Evolutionary conservation across 1,140 invertebrate species (phyloP), one percentile per base, ranked within the genome.

Genomic region (Hydropsyche tenuis): DNA sequence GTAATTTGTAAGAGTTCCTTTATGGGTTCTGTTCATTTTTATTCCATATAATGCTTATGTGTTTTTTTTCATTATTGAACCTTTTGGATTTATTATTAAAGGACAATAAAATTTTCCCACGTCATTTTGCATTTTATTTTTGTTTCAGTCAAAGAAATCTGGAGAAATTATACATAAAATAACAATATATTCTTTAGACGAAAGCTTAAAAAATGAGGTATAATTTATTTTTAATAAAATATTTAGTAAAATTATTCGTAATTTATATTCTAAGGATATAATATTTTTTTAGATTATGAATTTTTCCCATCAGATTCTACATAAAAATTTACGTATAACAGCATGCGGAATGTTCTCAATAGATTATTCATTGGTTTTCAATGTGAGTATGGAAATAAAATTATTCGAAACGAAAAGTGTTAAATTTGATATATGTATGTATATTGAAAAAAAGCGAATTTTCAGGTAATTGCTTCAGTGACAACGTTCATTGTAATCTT

Each of bases 261-360:
- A 56, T 18, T 20, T 56, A 4, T 16, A 20, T 56, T 56, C 18
- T 20, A 20, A 56, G 25, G 5, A 25, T 60, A 60, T 20, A 11
- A 53, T 16, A 60, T 60, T 20, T 60, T 56, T 56, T 45, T 66
- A 82, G 81, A 77, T 81, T 22, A 73, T 81, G 65, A 78, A 80
- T 45, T 81, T 81, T 75, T 82, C 81, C 5, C 51, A 80, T 9
- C 81, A 81, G 75, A 69, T 81, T 75, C 73, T 81, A 30, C 81
- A 81, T 73, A 80, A 80, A 25, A 78, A 80, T 45, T 60, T 82
- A 9, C 74, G 78, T 51, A 79, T 82, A 56, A 79, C 78, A 25
- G 80, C 79, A 25, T 81, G 80, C 63, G 81, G 80, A 46, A 75
- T 82, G 60, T 81, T 81, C 75, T 75, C 79, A n/a, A 75, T 82